phyloP scores from a whole-genome alignment of 2,113 vertebrate species.

The Puntigrus tetrazona region DNA sequence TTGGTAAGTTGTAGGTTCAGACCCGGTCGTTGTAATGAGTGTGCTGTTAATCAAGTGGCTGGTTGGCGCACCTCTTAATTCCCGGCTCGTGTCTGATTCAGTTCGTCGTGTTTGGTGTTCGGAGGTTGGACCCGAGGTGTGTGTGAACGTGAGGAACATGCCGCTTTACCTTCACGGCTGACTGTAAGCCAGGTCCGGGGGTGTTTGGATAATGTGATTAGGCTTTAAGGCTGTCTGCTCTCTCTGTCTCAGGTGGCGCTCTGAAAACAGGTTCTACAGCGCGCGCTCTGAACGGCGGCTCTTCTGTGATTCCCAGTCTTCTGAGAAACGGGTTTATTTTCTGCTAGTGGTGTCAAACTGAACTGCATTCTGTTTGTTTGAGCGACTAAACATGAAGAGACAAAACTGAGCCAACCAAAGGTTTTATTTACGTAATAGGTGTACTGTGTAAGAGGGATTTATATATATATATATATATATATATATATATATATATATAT shows the following conservation, averaged over 20 bases:
- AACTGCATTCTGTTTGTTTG: not conserved
- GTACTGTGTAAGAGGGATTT: no score
- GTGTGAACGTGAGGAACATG: not conserved
- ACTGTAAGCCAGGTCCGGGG: not conserved
- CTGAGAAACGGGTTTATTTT: not conserved
- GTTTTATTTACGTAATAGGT: no score
- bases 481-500: no score
- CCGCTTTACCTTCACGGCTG: not conserved
- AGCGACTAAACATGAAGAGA: not conserved
- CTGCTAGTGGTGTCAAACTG: not conserved
- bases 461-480: no score
- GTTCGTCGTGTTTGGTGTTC: not conserved
- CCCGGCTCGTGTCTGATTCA: not conserved
- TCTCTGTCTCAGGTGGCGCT: not conserved
- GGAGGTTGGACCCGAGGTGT: not conserved
- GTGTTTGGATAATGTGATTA: conserved; percentile 10
- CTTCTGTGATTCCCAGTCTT: no score
- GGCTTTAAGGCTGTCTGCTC: not conserved
- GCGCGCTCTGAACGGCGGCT: no score
- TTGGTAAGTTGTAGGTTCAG: not conserved
- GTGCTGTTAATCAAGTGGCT: not conserved
- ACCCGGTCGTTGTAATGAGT: not conserved
- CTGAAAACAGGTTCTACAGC: not conserved
- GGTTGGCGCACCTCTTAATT: no score
- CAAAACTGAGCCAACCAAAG: not conserved